A percentile compares a stretch with the other conserved stretches of the same genome.
phyloP scores from a whole-genome alignment of 2,797 vertebrate genomes.

The Podarcis siculus region DNA sequence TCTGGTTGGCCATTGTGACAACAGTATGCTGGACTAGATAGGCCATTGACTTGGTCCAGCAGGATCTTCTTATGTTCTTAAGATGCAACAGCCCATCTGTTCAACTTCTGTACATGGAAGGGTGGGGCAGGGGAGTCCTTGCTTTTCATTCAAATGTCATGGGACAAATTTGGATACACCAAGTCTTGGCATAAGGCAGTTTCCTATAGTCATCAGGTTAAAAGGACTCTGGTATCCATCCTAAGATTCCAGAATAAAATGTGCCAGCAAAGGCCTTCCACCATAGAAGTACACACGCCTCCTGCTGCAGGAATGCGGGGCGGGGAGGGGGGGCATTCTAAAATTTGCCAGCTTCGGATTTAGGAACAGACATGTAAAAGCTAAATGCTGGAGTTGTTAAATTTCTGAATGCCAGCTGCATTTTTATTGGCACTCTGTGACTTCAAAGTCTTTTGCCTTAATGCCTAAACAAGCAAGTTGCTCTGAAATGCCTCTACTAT shows the following conservation, averaged over 20 bases:
- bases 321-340: constrained; percentile 50
- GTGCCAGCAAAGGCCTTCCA: background rate
- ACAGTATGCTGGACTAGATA: too few relatives aligned
- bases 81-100: too few relatives aligned
- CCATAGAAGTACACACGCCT: background rate
- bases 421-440: constrained; percentile 82
- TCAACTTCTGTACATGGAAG: too few relatives aligned
- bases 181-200: background rate
- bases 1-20: too few relatives aligned
- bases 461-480: constrained; percentile 70
- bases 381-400: constrained; percentile 72
- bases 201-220: background rate
- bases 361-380: constrained; percentile 68
- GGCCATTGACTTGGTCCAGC: too few relatives aligned
- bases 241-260: background rate
- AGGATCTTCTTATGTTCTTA: too few relatives aligned
- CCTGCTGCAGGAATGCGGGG: background rate
- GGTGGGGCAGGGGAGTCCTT: too few relatives aligned
- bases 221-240: background rate
- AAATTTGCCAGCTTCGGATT: constrained; percentile 59
- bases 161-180: background rate
- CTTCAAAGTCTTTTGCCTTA: constrained; percentile 78
- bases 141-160: too few relatives aligned
- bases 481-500: constrained; percentile 68
- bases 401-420: constrained; percentile 80